Evolutionary conservation across 2,797 vertebrate species (phyloP), one percentile per base, ranked within the genome.

Genomic region (Gymnocypris eckloni): DNA sequence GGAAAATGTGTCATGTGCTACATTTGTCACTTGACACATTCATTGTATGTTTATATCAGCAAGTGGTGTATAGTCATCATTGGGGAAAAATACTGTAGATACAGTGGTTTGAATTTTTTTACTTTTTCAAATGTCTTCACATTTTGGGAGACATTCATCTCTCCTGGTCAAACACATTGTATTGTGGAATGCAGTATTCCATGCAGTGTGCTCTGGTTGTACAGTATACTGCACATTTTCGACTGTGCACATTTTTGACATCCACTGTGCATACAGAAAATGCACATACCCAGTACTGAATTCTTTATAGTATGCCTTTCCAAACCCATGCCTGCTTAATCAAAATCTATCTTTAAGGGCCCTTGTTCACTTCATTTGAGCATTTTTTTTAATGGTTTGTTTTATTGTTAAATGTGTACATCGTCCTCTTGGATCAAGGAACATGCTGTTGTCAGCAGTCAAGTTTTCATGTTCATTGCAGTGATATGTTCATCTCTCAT

Each of bases 401-500:
- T 50, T 80, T 66, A 33, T 80, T 4, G 16, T 52, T 39, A 52
- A 66, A 67, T 39, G 7, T 43, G 37, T 45, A 11, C 39, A 18
- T 45, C n/a, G 8, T 79, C 4, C 22, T 43, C 6, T 59, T 45
- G 8, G 22, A 43, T 28, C 16, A 77, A n/a, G 22, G 20, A 56
- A 56, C 37, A n/a, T 25, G 0, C 54, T 79, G 2, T 43, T 25
- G 13, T 28, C 56, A 39, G 39, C 20, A 16, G 18, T 71, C 66
- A 86, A 9, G 20, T 69, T 5, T 28, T 78, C 64, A 54, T 52
- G 10, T 22, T 85, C 12, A 33, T 56, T 71, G 6, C 2, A 11
- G 5, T 33, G 67, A 77, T 81, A 16, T 81, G 15, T 83, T 10
- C 0, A 1, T 45, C 3, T 81, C 4, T 78, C 7, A 89, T 78